Conservation (phyloP, 2,888 invertebrate genomes). For the Lepidochitona cinerea region DNA sequence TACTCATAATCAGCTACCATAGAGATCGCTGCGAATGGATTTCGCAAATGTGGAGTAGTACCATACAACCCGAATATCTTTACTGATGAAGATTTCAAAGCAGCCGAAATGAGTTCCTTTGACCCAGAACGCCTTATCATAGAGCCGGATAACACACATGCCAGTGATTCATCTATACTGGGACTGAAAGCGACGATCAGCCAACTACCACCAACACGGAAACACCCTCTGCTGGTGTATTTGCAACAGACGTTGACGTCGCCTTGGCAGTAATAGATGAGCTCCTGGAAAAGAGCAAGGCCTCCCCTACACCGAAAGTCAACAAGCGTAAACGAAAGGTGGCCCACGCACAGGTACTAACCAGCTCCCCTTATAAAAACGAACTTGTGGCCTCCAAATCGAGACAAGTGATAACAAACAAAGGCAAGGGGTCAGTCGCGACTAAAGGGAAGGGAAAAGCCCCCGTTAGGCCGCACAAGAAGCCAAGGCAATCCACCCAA, state of each 20-base stretch:
- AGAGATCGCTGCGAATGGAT: constrained; percentile 3
- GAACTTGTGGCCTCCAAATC: no score
- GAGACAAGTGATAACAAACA: no score
- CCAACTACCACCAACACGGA: not conserved
- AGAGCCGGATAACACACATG: not conserved
- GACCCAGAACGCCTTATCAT: not conserved
- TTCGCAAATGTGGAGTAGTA: constrained; percentile 8
- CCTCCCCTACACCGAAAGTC: not conserved
- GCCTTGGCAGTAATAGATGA: not conserved
- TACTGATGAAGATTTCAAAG: constrained; percentile 6
- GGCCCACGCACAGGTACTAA: constrained; percentile 3
- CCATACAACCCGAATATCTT: constrained; percentile 4
- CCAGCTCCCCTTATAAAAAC: not conserved
- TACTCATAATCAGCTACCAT: not conserved
- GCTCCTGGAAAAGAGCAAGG: not conserved
- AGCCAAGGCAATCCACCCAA: not conserved
- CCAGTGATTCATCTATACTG: not conserved
- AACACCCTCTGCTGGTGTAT: not conserved
- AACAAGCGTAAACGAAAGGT: constrained; percentile 3
- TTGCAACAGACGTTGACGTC: not conserved
- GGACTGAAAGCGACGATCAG: not conserved
- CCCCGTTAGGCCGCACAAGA: no score
- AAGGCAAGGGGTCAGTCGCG: no score
- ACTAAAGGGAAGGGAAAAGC: no score
- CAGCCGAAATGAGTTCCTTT: constrained; percentile 2